Conservation (phyloP, 2,797 vertebrate species). For the Sorex maritimensis region DNA sequence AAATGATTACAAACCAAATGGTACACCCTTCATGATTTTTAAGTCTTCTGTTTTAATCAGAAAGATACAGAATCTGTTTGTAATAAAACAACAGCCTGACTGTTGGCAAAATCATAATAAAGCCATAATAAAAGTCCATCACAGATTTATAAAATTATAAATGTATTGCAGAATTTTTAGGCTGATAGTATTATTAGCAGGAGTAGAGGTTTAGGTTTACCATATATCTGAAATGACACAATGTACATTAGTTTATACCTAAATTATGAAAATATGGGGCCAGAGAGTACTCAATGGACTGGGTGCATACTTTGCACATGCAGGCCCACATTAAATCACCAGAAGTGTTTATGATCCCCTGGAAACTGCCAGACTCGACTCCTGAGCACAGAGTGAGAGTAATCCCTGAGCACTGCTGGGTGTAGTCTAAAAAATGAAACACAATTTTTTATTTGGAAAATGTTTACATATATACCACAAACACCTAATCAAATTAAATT, state of each 20-base stretch:
- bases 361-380: too few relatives aligned
- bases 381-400: too few relatives aligned
- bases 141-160: constrained; percentile 75
- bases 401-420: too few relatives aligned
- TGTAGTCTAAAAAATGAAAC: too few relatives aligned
- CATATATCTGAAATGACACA: constrained; percentile 26
- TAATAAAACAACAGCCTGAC: constrained; percentile 88
- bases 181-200: constrained; percentile 10
- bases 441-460: too few relatives aligned
- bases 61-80: constrained; percentile 88
- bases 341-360: too few relatives aligned
- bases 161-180: constrained; percentile 23
- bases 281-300: too few relatives aligned
- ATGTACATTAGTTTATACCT: neutral
- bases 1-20: constrained; percentile 88
- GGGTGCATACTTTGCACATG: too few relatives aligned
- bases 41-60: constrained; percentile 88
- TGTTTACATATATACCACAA: neutral
- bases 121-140: constrained; percentile 80
- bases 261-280: constrained; percentile 46
- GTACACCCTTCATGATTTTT: constrained; percentile 87
- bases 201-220: neutral
- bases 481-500: constrained; percentile 61
- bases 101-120: constrained; percentile 87
- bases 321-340: too few relatives aligned